Evolutionary conservation across 2,113 vertebrate species (phyloP), one percentile per base, ranked within the genome.

Genomic region (Lasiurus cinereus): DNA sequence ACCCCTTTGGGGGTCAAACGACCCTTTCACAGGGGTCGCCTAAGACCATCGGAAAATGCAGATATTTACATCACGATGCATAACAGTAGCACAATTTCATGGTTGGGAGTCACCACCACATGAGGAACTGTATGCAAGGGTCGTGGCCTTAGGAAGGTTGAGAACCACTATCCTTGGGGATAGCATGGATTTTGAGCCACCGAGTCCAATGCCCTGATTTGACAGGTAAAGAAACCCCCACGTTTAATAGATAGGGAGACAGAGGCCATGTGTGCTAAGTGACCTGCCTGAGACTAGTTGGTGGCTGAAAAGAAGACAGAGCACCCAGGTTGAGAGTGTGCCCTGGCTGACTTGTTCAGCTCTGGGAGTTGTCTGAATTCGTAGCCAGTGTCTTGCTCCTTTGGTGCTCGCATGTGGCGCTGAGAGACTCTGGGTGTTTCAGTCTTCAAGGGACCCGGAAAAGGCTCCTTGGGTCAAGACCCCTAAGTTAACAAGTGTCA

Each of bases 141-240:
- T 39, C 5, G 39, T 5, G 39, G 39, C 39, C 39, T 39, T 39
- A 39, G 39, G 39, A 39, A 39, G 39, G 39, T 39, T 39, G 39
- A 39, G 39, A 39, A 39, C 39, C 39, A 39, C 39, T 39, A 5
- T 29, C 21, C 0, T 1, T 0, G n/a, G 8, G 22, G 83, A 52
- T 43, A 29, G 69, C 54, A 46, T 59, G 13, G 0, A 8, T 19
- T 36, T 31, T 48, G 67, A 76, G 83, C 74, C 27, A 43, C 52
- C 39, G 8, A 19, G 2, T 43, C 56, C 14, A 31, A 1, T 39
- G 4, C 22, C 36, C 29, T 39, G 43, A 52, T 22, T 85, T 84
- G 80, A 79, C 12, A 66, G 74, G 11, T 91, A 19, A 85, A 62
- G 56, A 94, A 76, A 13, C 33, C n/a, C 50, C n/a, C 85, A 94